These are phyloP conservation scores for Galagoides demidoff DNA, from an alignment of 2,797 vertebrate species.

Conservation along the genomic window DNA sequence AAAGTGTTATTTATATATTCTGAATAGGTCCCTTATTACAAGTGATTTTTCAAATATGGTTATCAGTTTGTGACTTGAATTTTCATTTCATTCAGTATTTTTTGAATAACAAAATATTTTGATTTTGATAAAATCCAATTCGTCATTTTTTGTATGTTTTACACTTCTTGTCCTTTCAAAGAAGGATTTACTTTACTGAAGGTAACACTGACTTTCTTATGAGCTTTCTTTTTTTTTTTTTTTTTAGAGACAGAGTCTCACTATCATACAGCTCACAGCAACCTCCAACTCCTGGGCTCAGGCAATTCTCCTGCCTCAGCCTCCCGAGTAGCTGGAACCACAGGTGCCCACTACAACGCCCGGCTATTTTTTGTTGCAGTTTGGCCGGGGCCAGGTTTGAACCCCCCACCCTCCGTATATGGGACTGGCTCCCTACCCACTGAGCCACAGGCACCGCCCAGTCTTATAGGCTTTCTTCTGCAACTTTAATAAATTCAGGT, in stretches of 20 bases:
- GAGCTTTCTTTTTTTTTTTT: not conserved
- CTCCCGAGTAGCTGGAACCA: too few relatives aligned
- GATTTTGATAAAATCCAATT: not conserved
- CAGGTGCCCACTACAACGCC: too few relatives aligned
- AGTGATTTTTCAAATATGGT: not conserved
- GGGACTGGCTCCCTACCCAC: too few relatives aligned
- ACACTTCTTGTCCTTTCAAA: not conserved
- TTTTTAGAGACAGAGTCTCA: too few relatives aligned
- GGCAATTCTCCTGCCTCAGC: too few relatives aligned
- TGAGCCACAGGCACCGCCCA: too few relatives aligned
- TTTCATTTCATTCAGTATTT: not conserved
- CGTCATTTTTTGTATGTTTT: not conserved
- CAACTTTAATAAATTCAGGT: not conserved
- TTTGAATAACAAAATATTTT: not conserved
- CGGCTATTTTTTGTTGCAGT: too few relatives aligned
- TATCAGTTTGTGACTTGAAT: not conserved
- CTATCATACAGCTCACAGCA: too few relatives aligned
- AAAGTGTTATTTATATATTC: not conserved
- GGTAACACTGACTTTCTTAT: not conserved
- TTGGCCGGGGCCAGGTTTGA: too few relatives aligned
- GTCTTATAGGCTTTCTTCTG: not conserved
- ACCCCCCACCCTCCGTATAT: too few relatives aligned
- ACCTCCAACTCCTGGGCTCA: too few relatives aligned
- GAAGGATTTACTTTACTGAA: not conserved
- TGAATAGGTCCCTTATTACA: not conserved